phyloP scores from a whole-genome alignment of 2,113 vertebrate species.

The Platysteira castanea region DNA sequence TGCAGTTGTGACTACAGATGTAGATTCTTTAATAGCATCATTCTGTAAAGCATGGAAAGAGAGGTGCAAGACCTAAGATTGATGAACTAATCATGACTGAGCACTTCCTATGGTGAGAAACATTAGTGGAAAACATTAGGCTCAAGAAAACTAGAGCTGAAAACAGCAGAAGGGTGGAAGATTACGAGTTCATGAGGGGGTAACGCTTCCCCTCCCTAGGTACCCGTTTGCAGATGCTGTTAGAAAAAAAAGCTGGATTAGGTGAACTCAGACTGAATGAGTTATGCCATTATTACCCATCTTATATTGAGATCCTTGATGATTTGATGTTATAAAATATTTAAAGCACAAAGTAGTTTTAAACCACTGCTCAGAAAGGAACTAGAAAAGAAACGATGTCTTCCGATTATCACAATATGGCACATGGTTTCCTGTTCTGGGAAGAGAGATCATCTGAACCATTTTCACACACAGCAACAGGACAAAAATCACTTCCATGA shows the following conservation, averaged over 20 bases:
- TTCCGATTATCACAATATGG: background rate
- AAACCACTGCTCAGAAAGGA: background rate
- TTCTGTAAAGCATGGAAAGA: background rate
- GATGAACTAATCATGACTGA: background rate
- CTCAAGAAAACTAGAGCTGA: background rate
- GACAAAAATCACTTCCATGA: background rate
- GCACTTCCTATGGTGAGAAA: background rate
- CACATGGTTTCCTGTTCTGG: background rate
- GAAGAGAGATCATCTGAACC: background rate
- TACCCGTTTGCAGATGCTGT: background rate
- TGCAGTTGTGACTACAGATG: background rate
- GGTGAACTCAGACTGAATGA: background rate
- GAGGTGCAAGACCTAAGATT: background rate
- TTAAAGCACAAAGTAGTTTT: background rate
- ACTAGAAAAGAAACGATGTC: background rate
- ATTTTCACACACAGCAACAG: background rate
- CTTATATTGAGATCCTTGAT: background rate
- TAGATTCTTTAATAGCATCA: background rate
- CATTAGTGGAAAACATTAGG: background rate
- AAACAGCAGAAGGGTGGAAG: background rate
- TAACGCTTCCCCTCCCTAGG: background rate
- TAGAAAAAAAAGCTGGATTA: background rate
- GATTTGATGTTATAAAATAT: background rate
- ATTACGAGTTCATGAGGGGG: background rate
- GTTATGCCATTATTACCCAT: background rate